phyloP scores from a whole-genome alignment of 1,140 invertebrate genomes.

The Littorina saxatilis region DNA sequence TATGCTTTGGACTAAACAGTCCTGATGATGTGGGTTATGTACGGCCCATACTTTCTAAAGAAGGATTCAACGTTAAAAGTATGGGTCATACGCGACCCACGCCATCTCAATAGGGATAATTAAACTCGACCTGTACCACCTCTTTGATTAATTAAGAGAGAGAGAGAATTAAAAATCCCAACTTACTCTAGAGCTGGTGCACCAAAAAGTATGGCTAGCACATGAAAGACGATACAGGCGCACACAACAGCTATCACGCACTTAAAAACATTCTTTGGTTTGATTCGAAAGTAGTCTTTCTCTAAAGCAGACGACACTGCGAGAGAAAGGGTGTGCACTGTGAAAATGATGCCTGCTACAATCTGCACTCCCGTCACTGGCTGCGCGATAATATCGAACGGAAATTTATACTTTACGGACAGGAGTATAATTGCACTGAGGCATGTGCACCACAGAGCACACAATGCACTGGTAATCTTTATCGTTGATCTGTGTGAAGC shows the following conservation, averaged over 20 bases:
- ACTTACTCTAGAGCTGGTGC: constrained; percentile 79
- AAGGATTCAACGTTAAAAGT: neutral
- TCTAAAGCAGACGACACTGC: neutral
- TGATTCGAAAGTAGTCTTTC: neutral
- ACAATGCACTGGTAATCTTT: constrained; percentile 3
- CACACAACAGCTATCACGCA: neutral
- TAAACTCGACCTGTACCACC: neutral
- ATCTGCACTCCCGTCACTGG: neutral
- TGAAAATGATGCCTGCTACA: neutral
- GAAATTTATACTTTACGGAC: constrained; percentile 9
- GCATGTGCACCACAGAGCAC: neutral
- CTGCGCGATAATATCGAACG: constrained; percentile 14
- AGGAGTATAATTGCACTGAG: neutral
- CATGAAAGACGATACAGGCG: constrained; percentile 71
- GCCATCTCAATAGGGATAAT: neutral
- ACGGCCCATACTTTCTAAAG: neutral
- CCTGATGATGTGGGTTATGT: too few relatives aligned
- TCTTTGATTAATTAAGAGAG: neutral
- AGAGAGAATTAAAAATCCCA: neutral
- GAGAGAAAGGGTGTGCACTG: neutral
- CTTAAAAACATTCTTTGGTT: neutral
- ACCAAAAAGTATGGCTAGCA: constrained; percentile 84
- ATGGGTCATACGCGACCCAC: neutral
- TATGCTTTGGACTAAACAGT: too few relatives aligned
- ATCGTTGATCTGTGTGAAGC: neutral